Evolutionary conservation across 2,888 invertebrate genomes (phyloP).

Genomic region (Ophraella communa): DNA sequence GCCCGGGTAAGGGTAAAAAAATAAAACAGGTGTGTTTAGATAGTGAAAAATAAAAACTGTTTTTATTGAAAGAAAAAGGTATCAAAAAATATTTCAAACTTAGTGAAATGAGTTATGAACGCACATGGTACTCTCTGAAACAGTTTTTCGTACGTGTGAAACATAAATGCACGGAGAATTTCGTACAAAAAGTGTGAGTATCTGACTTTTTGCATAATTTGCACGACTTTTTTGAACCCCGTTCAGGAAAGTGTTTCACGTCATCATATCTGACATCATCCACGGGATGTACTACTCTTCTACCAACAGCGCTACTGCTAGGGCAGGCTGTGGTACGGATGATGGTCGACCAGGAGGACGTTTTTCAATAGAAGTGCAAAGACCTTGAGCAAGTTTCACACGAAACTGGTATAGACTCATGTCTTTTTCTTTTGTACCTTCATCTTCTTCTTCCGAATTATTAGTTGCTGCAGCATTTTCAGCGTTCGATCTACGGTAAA

Average conservation of each 20-base stretch:
- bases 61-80: too few species aligned
- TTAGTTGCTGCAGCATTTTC: neutral
- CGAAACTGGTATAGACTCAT: slow-evolving; percentile 10
- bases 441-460: neutral
- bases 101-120: too few species aligned
- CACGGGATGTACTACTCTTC: neutral
- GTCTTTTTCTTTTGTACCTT: neutral
- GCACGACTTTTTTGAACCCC: too few species aligned
- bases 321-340: neutral
- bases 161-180: too few species aligned
- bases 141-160: too few species aligned
- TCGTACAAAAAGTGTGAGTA: too few species aligned
- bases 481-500: neutral
- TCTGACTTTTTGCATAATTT: too few species aligned
- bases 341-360: neutral
- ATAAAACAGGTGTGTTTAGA: too few species aligned
- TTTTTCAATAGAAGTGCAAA: slow-evolving; percentile 7
- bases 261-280: neutral
- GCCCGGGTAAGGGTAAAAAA: too few species aligned
- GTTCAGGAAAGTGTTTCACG: neutral
- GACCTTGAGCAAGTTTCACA: slow-evolving; percentile 3
- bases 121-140: too few species aligned
- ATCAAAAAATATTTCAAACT: too few species aligned
- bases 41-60: too few species aligned
- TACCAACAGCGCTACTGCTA: slow-evolving; percentile 1